Evolutionary conservation across 2,888 invertebrate genomes (phyloP), one percentile per base, ranked within the genome.

Genomic region (Harpagoxenus sublaevis): DNA sequence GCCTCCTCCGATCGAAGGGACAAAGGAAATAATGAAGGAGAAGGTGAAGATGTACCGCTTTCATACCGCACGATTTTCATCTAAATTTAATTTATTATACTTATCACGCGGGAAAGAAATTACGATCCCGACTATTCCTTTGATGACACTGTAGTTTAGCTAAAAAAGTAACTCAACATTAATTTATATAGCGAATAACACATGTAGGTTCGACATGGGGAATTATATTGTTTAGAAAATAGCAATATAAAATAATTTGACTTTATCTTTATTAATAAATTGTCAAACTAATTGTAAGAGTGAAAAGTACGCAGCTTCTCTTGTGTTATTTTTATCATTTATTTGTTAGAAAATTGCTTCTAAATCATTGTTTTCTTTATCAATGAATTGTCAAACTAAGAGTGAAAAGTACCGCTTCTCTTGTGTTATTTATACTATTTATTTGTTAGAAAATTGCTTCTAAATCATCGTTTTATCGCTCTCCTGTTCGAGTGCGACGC

Each of bases 21-120:
- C 55, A 15, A 57, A 42, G 55, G 10, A 31, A 70, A n/a, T 55
- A 51, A 65, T 1, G 51, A 68, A 23, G 31, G n/a, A 23, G 10
- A 15, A 45, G 42, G 42, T 31, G 28, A 23, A 45, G 60, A 23
- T 31, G 35, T 48, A 65, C 18, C n/a, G 53, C n/a, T 48, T 48
- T 28, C 23, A 12, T 45, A 12, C 2, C n/a, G 53, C 31, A 3
- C 63, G 23, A 39, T 63, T 53, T 66, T 28, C 53, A 12, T 42
- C 68, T 78, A 12, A 3, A 55, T 65, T 35, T 23, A 48, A 65
- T 65, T 75, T 75, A 35, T n/a, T 51, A 48, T 51, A 48, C 42
- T 66, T n/a, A 31, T 55, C 8, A 5, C 3, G 0, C 9, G 12
- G 9, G 35, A 74, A 62, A 62, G 12, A 75, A 75, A 63, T 35